Evolutionary conservation across 2,113 vertebrate species (phyloP), one percentile per base, ranked within the genome.

Genomic region (Zeus faber): DNA sequence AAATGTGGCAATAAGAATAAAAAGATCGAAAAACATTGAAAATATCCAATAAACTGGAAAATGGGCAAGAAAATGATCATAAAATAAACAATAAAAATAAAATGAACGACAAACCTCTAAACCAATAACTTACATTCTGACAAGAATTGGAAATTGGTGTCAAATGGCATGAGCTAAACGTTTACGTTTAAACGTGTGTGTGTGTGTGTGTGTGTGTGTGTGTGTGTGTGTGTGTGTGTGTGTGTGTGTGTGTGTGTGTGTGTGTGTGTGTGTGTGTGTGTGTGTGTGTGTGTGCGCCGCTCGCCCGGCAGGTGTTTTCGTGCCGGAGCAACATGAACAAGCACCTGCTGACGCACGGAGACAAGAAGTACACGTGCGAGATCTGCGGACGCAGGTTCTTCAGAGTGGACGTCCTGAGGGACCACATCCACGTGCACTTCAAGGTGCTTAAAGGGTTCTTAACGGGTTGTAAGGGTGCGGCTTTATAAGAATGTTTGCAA

Each of bases 241-340:
- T 29, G 49, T 14, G 9, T 50, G 44, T 24, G 33, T 31, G 2
- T 33, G 25, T 22, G 6, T 7, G 17, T 25, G 8, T 21, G 2
- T 45, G 20, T 7, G 2, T 21, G 23, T 26, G 23, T 41, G 17
- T 56, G 5, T 26, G 21, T 35, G 17, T 44, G 0, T 47, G 16
- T 58, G 23, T 68, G 6, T 64, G 40, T 64, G 54, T 14, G n/a
- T 16, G 0, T 27, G 23, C 40, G 0, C n/a, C n/a, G n/a, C n/a
- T n/a, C n/a, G n/a, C n/a, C n/a, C n/a, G n/a, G n/a, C 77, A 99
- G 96, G 91, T 98, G 20, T 98, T 99, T 87, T 99, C 97, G 39
- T 99, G 97, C 81, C 88, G 96, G 54, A 99, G 97, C 31, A 99
- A 99, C 77, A 99, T 99, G 97, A 99, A 99, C 88, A 99, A 99